These are phyloP conservation scores for Actias luna DNA, from an alignment of 2,888 invertebrate species.

Conservation along the genomic window DNA sequence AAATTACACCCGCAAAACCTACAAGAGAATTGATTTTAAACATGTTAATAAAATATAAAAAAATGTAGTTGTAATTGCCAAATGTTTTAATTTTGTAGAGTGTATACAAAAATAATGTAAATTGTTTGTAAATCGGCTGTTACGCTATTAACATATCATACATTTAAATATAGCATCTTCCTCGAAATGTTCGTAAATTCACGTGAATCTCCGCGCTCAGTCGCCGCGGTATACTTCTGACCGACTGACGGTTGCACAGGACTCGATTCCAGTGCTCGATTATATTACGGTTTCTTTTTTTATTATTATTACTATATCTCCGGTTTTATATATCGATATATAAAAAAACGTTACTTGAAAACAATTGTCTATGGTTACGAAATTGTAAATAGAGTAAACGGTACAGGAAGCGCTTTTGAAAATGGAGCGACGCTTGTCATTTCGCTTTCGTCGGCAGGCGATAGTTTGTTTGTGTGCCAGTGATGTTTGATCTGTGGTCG, in stretches of 20 bases:
- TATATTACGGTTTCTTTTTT: conserved; percentile 45
- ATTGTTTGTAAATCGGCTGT: conserved; percentile 17
- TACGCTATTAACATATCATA: conserved; percentile 48
- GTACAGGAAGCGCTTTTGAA: conserved; percentile 48
- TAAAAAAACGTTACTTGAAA: not conserved
- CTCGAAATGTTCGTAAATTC: conserved; percentile 63
- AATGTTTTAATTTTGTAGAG: no score
- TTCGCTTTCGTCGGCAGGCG: conserved; percentile 48
- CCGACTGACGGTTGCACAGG: conserved; percentile 64
- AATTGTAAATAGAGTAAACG: conserved; percentile 41
- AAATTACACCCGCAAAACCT: no score
- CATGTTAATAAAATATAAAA: no score
- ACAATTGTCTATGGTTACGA: conserved; percentile 17
- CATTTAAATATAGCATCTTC: conserved; percentile 63
- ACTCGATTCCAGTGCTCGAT: conserved; percentile 60
- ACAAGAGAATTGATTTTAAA: no score
- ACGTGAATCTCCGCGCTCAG: conserved; percentile 56
- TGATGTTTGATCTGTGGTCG: conserved; percentile 31
- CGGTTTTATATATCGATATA: not conserved
- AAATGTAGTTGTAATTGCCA: not conserved
- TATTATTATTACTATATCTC: conserved; percentile 11
- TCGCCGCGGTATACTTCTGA: conserved; percentile 57
- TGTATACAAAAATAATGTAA: not conserved
- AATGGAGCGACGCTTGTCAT: conserved; percentile 46
- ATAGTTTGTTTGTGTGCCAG: conserved; percentile 39